These are phyloP conservation scores for Brachymystax lenok DNA, from an alignment of 2,797 vertebrate genomes.

Conservation along the genomic window DNA sequence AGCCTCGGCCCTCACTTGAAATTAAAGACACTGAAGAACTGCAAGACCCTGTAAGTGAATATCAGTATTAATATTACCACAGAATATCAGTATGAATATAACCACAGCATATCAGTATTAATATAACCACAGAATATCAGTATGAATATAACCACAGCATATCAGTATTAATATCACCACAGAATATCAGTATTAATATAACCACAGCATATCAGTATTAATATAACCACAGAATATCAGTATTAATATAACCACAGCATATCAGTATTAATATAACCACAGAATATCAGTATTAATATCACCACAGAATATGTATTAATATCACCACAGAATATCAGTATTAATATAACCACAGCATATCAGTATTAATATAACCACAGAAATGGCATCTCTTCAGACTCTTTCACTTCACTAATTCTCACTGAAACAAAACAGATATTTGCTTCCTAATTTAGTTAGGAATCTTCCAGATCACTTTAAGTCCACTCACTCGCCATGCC, in stretches of 20 bases:
- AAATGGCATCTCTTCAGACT: neutral
- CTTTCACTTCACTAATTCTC: neutral
- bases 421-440: neutral
- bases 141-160: neutral
- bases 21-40: constrained; percentile 83
- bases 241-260: neutral
- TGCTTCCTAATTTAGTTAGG: neutral
- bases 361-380: neutral
- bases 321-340: too few species aligned
- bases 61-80: neutral
- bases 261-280: neutral
- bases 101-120: neutral
- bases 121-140: neutral
- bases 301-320: neutral
- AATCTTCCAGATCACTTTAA: constrained; percentile 17
- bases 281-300: neutral
- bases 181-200: neutral
- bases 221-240: neutral
- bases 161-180: neutral
- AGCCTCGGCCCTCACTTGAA: constrained; percentile 61
- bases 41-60: constrained; percentile 68
- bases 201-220: neutral
- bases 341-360: neutral
- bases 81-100: neutral
- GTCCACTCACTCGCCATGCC: neutral